Conservation (phyloP, 2,797 vertebrate genomes). For the Coracias cyanogaster region DNA sequence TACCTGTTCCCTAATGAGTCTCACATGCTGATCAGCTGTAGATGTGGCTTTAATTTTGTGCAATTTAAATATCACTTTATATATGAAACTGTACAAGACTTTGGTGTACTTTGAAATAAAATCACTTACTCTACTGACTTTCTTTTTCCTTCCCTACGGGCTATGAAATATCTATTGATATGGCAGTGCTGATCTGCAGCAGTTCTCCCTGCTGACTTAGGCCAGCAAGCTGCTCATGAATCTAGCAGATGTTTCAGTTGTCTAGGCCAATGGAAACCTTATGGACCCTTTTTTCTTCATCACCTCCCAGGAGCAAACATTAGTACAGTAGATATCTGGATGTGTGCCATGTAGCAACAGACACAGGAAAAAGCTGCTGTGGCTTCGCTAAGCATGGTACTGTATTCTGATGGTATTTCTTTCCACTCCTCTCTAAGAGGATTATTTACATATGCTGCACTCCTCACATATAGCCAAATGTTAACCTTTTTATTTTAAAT, state of each 20-base stretch:
- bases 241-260: slow-evolving; percentile 80
- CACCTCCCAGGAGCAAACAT: slow-evolving; percentile 78
- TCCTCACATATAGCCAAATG: background rate
- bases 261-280: slow-evolving; percentile 78
- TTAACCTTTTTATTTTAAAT: background rate
- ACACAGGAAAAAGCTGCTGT: slow-evolving; percentile 48
- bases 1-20: background rate
- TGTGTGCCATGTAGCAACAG: slow-evolving; percentile 47
- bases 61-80: slow-evolving; percentile 13
- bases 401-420: background rate
- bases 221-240: slow-evolving; percentile 76
- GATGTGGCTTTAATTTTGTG: background rate
- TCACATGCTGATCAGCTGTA: background rate
- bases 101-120: slow-evolving; percentile 46
- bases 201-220: slow-evolving; percentile 66
- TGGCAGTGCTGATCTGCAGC: slow-evolving; percentile 63
- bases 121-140: slow-evolving; percentile 35
- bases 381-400: background rate
- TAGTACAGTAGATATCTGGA: slow-evolving; percentile 73
- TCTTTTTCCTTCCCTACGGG: background rate
- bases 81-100: slow-evolving; percentile 9
- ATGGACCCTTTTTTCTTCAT: slow-evolving; percentile 74
- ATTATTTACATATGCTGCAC: background rate
- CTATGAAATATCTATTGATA: slow-evolving; percentile 68
- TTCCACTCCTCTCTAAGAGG: background rate